Evolutionary conservation across 2,113 vertebrate species (phyloP).

Genomic region (Ictalurus punctatus): DNA sequence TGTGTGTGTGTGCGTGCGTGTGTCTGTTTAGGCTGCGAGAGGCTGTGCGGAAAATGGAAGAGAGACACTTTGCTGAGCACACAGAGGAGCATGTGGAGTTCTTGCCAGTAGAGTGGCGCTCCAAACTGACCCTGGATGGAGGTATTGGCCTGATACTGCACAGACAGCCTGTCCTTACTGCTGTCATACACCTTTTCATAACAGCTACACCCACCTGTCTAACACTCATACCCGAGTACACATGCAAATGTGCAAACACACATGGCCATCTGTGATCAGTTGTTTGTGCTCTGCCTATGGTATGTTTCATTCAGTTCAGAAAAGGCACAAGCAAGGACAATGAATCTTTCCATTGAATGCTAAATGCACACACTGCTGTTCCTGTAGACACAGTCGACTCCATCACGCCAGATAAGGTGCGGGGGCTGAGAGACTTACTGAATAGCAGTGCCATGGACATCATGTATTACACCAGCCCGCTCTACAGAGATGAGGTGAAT

Average conservation of each 20-base stretch:
- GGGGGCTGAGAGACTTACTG: slow-evolving; percentile 91
- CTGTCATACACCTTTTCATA: neutral
- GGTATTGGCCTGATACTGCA: slow-evolving; percentile 68
- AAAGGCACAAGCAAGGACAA: neutral
- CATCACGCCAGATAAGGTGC: slow-evolving; percentile 97
- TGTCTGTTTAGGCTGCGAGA: slow-evolving; percentile 85
- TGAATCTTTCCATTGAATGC: neutral
- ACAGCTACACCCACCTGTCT: neutral
- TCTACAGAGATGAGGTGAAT: slow-evolving; percentile 55
- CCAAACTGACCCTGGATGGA: slow-evolving; percentile 93
- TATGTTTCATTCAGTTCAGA: neutral
- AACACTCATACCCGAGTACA: neutral
- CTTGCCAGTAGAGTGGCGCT: slow-evolving; percentile 95
- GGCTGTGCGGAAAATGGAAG: slow-evolving; percentile 93
- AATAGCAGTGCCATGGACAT: slow-evolving; percentile 99
- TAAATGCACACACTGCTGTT: neutral
- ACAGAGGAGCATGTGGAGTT: slow-evolving; percentile 91
- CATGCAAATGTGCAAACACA: neutral
- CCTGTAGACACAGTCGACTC: slow-evolving; percentile 92
- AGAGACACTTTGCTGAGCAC: slow-evolving; percentile 89
- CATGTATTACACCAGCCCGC: slow-evolving; percentile 98
- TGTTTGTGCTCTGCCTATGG: neutral
- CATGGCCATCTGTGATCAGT: neutral
- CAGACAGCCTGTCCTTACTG: neutral
- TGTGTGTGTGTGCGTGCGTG: neutral